Evolutionary conservation across 2,888 invertebrate genomes (phyloP).

Genomic region (Oscheius sp.): DNA sequence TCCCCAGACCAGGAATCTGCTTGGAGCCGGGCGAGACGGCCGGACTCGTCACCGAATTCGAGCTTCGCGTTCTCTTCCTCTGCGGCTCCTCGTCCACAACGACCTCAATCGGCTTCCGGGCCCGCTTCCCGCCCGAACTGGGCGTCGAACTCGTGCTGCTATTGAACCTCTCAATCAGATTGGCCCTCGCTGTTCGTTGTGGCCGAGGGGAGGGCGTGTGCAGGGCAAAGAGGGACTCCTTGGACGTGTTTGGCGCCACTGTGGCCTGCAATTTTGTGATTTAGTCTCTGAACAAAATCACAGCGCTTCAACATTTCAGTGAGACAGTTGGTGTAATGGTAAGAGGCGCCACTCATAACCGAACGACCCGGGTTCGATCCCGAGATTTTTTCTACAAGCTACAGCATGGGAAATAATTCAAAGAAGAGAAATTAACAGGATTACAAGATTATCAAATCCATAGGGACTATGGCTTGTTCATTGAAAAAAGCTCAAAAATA

Average conservation of each 20-base stretch:
- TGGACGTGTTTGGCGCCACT: slow-evolving; percentile 9
- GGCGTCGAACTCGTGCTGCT: background rate
- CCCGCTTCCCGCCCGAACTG: background rate
- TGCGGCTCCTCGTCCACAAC: slow-evolving; percentile 9
- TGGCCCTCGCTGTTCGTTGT: slow-evolving; percentile 34
- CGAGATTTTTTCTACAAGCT: no score
- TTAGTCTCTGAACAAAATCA: background rate
- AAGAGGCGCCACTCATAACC: no score
- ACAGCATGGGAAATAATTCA: no score
- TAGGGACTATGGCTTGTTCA: no score
- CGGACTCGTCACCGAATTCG: background rate
- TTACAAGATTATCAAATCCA: no score
- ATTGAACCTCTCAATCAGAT: slow-evolving; percentile 35
- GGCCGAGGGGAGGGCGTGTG: slow-evolving; percentile 32
- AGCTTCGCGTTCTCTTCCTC: slow-evolving; percentile 16
- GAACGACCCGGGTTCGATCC: no score
- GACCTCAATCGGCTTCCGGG: background rate
- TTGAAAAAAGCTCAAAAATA: background rate
- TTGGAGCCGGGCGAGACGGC: background rate
- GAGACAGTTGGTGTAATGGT: no score
- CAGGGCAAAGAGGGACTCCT: slow-evolving; percentile 27
- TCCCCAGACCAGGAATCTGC: slow-evolving; percentile 17
- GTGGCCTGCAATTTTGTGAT: background rate
- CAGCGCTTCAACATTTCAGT: background rate
- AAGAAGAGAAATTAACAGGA: no score